These are phyloP conservation scores for Catonia carolina DNA, from an alignment of 2,888 invertebrate genomes.

Conservation along the genomic window DNA sequence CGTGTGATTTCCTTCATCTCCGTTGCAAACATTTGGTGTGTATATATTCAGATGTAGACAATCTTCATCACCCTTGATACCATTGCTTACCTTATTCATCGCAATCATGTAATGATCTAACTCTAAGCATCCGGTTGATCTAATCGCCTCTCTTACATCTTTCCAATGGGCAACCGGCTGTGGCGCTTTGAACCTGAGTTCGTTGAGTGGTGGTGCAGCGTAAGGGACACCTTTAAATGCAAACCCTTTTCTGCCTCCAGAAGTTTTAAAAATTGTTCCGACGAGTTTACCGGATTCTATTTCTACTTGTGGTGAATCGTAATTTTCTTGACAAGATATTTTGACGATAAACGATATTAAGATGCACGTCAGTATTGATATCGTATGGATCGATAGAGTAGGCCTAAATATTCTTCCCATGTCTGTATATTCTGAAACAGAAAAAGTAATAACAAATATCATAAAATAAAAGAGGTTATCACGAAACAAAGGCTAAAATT, in stretches of 20 bases:
- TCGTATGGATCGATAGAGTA: too few species aligned
- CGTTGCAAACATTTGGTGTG: neutral
- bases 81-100: neutral
- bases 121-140: neutral
- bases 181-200: neutral
- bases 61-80: neutral
- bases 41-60: neutral
- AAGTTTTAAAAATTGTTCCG: neutral
- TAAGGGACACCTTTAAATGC: neutral
- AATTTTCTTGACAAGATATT: too few species aligned
- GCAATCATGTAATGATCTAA: neutral
- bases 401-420: too few species aligned
- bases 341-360: too few species aligned
- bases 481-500: too few species aligned
- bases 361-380: too few species aligned
- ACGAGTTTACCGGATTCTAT: neutral
- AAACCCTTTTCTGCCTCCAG: neutral
- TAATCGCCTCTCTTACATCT: neutral
- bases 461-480: too few species aligned
- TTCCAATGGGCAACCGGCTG: neutral
- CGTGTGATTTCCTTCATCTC: neutral
- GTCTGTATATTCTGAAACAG: too few species aligned
- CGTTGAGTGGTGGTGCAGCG: neutral
- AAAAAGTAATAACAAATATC: too few species aligned
- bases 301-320: neutral